Conservation (phyloP, 2,113 vertebrate species). For the Ptilonorhynchus violaceus region DNA sequence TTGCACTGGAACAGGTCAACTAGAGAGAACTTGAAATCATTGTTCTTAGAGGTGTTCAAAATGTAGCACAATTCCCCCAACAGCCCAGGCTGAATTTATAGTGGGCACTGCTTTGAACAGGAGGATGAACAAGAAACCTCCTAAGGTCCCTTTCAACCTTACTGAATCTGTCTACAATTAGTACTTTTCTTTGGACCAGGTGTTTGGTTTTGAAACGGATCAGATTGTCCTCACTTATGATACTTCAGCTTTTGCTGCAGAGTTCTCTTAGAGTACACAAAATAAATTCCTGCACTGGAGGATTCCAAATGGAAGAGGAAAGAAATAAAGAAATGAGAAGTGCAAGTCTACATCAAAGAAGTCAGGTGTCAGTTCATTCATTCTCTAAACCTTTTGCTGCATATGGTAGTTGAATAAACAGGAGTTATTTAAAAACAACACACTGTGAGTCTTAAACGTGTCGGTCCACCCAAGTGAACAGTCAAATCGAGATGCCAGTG, state of each 20-base stretch:
- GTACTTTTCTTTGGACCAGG: not conserved
- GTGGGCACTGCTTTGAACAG: not conserved
- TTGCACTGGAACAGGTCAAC: not conserved
- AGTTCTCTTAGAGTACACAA: not conserved
- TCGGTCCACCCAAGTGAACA: not conserved
- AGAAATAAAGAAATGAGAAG: not conserved
- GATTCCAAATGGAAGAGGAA: not conserved
- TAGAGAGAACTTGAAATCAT: not conserved
- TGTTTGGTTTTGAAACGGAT: not conserved
- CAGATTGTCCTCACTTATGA: not conserved
- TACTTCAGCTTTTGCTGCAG: not conserved
- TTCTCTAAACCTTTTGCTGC: not conserved
- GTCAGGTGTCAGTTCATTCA: not conserved
- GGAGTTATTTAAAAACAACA: not conserved
- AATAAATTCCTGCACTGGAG: not conserved
- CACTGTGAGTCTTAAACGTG: not conserved
- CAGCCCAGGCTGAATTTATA: not conserved
- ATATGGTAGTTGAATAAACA: not conserved
- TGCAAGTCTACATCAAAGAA: not conserved
- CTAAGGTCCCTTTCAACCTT: not conserved
- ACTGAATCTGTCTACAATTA: not conserved
- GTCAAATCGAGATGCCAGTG: not conserved
- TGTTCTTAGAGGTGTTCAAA: not conserved
- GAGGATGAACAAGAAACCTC: not conserved
- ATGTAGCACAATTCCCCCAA: not conserved